Base-by-base conservation (phyloP, 2,113 vertebrate species). In the Odocoileus hemionus region DNA sequence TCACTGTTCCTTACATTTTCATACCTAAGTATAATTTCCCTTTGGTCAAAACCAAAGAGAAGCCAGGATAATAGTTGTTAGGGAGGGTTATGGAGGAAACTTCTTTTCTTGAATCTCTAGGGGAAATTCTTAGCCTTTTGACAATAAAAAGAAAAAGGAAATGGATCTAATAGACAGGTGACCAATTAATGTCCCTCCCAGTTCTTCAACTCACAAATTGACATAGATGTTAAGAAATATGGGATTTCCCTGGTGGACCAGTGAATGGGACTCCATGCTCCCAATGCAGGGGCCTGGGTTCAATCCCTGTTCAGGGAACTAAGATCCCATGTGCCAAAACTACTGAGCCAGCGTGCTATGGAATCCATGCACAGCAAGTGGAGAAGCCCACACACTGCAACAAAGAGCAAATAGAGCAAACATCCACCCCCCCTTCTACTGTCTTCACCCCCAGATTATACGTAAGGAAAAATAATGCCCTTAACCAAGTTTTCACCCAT, bases 261-360 rank as follows among this genome's bases (percentile, higher is more conserved):
- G 23, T 43, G 70, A 76, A 7, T 76, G 70, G 39, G 6, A 76
- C 23, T 43, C 12, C 23, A 26, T 43, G 70, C 70, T 76, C 12
- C 70, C 39, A 43, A 2, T 76, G 70, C 3, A 26, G 39, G 70
- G 70, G 23, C 11, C 39, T 76, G 23, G 39, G 23, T 76, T 76
- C 39, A 7, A 26, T 76, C 70, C 12, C 23, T 43, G 12, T 39
- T 76, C 5, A 7, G 12, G 39, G 23, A 76, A 43, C 70, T 43
- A 47, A 47, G 43, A 47, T 79, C 14, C 76, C 14, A 1, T 1
- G 1, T 79, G 76, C 4, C 26, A 7, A 76, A 76, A 43, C 70
- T 76, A 76, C 39, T 26, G 23, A 43, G 39, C 23, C 6, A 0
- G 1, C 1, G 1, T 14, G 3, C 12, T 76, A 39, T 76, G 70